Conservation (phyloP, 2,113 vertebrate genomes). For the Phyllopteryx taeniolatus region DNA sequence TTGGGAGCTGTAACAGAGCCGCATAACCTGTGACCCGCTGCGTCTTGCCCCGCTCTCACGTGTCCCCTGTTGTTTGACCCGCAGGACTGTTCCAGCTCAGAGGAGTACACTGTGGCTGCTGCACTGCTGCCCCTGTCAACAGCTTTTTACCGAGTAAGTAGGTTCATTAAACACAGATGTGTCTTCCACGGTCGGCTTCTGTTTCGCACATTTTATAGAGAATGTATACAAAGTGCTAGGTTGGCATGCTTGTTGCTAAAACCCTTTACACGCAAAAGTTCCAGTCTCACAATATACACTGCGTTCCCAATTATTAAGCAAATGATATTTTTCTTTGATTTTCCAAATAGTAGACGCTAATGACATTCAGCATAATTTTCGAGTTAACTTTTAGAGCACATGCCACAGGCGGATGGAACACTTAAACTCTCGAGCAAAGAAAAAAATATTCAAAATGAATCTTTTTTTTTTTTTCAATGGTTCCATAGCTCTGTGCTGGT, state of each 20-base stretch:
- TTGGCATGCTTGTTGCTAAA: neutral
- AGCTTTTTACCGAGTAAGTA: slow-evolving; percentile 93
- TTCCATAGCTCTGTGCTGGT: neutral
- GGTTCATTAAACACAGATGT: slow-evolving; percentile 7
- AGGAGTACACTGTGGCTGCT: slow-evolving; percentile 90
- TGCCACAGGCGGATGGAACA: too few species aligned
- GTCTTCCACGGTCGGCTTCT: neutral
- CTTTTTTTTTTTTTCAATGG: too few species aligned
- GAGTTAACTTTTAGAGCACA: too few species aligned
- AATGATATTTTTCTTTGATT: too few species aligned
- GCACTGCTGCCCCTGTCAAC: slow-evolving; percentile 90
- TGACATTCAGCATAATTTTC: too few species aligned
- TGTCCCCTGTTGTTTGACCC: slow-evolving; percentile 54
- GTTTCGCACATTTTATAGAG: neutral
- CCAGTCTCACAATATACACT: too few species aligned
- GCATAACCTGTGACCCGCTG: slow-evolving; percentile 18
- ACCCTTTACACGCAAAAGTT: neutral
- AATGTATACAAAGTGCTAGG: neutral
- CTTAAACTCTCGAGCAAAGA: slow-evolving; percentile 16
- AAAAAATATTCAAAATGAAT: neutral
- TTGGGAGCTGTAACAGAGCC: slow-evolving; percentile 6
- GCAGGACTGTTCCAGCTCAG: slow-evolving; percentile 95
- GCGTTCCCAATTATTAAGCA: too few species aligned
- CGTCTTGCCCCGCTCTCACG: slow-evolving; percentile 24
- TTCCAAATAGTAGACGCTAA: too few species aligned